phyloP scores from a whole-genome alignment of 2,797 vertebrate genomes.

The Rallus crepitans region DNA sequence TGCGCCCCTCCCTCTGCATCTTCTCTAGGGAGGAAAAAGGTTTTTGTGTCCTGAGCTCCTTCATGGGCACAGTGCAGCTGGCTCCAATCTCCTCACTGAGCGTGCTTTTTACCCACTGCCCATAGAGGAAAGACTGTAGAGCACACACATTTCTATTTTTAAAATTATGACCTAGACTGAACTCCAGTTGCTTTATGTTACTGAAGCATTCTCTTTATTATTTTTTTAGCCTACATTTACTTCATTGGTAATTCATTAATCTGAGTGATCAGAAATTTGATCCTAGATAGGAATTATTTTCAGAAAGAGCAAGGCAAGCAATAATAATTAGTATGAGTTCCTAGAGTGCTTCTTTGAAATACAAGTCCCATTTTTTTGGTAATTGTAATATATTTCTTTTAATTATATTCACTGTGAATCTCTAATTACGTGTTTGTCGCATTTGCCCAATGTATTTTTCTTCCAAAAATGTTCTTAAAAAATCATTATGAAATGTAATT shows the following conservation, averaged over 20 bases:
- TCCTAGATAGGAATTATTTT: constrained; percentile 18
- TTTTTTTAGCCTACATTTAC: background rate
- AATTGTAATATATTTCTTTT: background rate
- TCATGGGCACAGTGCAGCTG: background rate
- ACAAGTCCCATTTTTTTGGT: background rate
- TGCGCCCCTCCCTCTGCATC: background rate
- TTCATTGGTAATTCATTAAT: background rate
- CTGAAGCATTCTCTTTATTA: background rate
- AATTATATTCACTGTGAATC: background rate
- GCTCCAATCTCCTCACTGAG: background rate
- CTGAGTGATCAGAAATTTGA: background rate
- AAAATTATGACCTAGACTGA: background rate
- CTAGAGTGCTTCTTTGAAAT: background rate
- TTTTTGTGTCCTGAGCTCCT: background rate
- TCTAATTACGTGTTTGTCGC: background rate
- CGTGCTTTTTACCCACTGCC: background rate
- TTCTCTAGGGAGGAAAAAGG: background rate
- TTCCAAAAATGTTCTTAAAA: background rate
- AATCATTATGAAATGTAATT: background rate
- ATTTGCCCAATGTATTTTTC: background rate
- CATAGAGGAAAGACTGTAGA: background rate
- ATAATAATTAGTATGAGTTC: background rate
- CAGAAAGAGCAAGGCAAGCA: background rate
- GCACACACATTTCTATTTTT: background rate
- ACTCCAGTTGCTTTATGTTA: background rate